Base-by-base conservation (phyloP, 1,140 invertebrate genomes). In the Euura lappo region DNA sequence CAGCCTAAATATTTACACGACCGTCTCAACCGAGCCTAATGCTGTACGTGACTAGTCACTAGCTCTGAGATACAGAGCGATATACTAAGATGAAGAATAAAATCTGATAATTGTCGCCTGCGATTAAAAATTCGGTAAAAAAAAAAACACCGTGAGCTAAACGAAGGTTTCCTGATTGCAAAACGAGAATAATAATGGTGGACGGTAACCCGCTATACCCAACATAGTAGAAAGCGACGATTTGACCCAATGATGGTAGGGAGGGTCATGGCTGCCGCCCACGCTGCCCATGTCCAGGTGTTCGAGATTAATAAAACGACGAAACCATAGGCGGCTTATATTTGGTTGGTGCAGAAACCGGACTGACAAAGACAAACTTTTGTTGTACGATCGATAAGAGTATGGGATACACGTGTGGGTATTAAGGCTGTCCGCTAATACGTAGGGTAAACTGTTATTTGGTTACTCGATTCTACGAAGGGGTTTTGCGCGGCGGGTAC, bases 281-380 rank as follows among this genome's bases (percentile, higher is more conserved):
- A 82, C 78, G 65, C 45, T 60, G 28, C 28, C 28, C 28, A 44
- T 66, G 69, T 44, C 79, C 80, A 82, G 81, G 81, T 82, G 81
- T 81, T 82, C 69, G 67, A 79, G 78, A 81, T 81, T 81, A 81
- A 79, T 77, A 74, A 70, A 60, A n/a, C 51, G 60, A 74, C 72
- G 74, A 79, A 79, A 74, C 66, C 73, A 82, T 82, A 76, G 75
- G 75, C 71, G 75, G 73, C 67, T 46, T 47, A 47, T 28, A 28
- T 28, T 28, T 28, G 28, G 28, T 28, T 28, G 28, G 1, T 28
- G 65, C 69, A 70, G 72, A 66, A 77, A 44, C 13, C 44, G 69
- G 51, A 60, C 44, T 11, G 69, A 70, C 45, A 70, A 70, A 70
- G 45, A 44, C 69, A 10, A 42, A 45, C 10, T 68, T 67, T 28